Base-by-base conservation (phyloP, 2,797 vertebrate species). In the Scomberomorus guttatus region DNA sequence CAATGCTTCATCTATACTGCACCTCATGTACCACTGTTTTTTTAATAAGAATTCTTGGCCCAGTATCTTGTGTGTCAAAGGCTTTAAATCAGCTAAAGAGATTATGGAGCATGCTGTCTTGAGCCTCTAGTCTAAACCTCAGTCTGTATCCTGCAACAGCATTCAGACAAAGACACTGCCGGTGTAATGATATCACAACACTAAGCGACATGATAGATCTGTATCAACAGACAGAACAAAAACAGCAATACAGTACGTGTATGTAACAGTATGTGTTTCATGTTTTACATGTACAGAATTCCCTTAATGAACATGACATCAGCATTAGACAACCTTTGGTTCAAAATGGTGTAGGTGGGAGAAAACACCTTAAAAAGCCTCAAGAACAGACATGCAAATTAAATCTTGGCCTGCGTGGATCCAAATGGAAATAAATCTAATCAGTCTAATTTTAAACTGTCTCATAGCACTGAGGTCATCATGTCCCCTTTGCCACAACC, bases 81-180 rank as follows among this genome's bases (percentile, higher is more conserved):
- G 87, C 86, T 92, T 89, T 90, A 85, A 83, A 87, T 77, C 77
- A 79, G 89, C 85, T 90, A 84, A 92, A 87, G 80, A 82, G 91
- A 92, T 92, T 91, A 91, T 58, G 72, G 79, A 81, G 81, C 86
- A 85, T 12, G 78, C 60, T 42, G 89, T 59, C 78, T 87, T 77
- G 77, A 89, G 86, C 80, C 57, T 84, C 27, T n/a, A 65, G 84
- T 83, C 79, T 87, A 84, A 89, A 90, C 62, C 81, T 77, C 72
- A 75, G 68, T 85, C 84, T 88, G 80, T 54, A 82, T 79, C 75
- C 69, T 58, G 37, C 67, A 56, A 81, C 82, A 74, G 68, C 70
- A 61, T 77, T 61, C 79, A 84, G 61, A 87, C 77, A 84, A 86
- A 86, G 76, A 76, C 44, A 18, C 55, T 55, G 64, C 61, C 11